Percentiles rank a stretch among this genome's conserved stretches.
Conservation (phyloP, 2,888 invertebrate genomes). For the Cancer borealis region DNA sequence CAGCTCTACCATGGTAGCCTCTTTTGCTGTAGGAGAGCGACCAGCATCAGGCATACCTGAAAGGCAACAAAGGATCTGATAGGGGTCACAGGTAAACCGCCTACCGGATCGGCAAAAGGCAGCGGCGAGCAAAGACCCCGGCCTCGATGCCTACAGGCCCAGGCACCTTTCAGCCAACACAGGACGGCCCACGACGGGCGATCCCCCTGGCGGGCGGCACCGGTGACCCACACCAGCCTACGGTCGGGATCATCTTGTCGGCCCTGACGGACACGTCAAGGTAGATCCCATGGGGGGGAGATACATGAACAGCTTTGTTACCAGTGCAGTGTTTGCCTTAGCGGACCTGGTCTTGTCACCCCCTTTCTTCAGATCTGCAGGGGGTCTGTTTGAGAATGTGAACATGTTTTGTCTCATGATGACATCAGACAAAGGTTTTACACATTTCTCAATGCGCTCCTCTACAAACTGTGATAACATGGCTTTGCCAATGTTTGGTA, state of each 20-base stretch:
- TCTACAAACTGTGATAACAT: constrained; percentile 7
- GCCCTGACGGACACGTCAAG: no score
- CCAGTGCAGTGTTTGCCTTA: constrained; percentile 7
- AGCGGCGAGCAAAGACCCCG: no score
- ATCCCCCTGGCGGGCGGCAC: no score
- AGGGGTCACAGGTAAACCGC: no score
- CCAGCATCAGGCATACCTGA: constrained; percentile 41
- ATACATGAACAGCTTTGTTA: constrained; percentile 43
- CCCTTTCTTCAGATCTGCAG: constrained; percentile 35
- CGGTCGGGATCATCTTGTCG: no score
- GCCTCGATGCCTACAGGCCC: no score
- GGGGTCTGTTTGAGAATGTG: constrained; percentile 39
- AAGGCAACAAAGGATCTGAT: constrained; percentile 39
- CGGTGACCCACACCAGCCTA: no score
- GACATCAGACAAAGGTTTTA: constrained; percentile 31
- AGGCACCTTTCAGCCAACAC: no score
- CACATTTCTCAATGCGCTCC: neutral
- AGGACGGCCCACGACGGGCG: no score
- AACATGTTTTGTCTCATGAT: neutral
- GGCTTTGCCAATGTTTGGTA: constrained; percentile 11
- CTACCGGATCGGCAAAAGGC: no score
- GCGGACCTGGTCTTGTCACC: constrained; percentile 28
- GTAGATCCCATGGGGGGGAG: no score
- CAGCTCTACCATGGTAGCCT: constrained; percentile 10
- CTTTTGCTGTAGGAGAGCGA: constrained; percentile 15